These are phyloP conservation scores for Leptinotarsa texana DNA, from an alignment of 1,140 invertebrate genomes.

Conservation along the genomic window DNA sequence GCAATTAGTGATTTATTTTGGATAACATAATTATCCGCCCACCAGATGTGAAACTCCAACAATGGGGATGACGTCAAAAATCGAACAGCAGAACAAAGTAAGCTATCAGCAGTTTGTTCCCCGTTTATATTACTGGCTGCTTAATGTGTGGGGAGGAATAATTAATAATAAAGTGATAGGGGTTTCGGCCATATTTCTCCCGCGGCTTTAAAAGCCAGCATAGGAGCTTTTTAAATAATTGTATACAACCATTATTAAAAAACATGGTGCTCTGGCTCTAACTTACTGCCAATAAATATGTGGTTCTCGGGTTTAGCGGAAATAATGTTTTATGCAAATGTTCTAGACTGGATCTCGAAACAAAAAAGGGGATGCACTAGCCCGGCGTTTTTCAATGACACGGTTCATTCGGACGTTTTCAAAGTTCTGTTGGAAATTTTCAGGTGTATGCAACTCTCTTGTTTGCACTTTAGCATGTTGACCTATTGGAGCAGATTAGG, in stretches of 20 bases:
- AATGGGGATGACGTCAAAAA: too few species aligned
- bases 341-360: neutral
- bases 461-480: too few species aligned
- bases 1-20: too few species aligned
- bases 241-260: constrained; percentile 6
- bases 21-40: too few species aligned
- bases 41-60: too few species aligned
- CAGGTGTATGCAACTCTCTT: too few species aligned
- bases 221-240: constrained; percentile 6
- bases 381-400: neutral
- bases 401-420: neutral
- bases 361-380: neutral
- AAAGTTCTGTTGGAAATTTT: too few species aligned
- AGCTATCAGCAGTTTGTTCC: neutral
- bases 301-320: constrained; percentile 5
- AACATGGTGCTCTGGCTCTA: constrained; percentile 1
- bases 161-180: constrained; percentile 8
- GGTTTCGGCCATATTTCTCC: neutral
- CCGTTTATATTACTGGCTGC: neutral
- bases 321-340: constrained; percentile 2
- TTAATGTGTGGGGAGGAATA: constrained; percentile 1
- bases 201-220: neutral
- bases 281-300: constrained; percentile 3
- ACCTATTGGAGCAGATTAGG: too few species aligned
- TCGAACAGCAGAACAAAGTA: too few species aligned